Conservation (phyloP, 2,888 invertebrate genomes). For the Caenorhabditis doughertyi region DNA sequence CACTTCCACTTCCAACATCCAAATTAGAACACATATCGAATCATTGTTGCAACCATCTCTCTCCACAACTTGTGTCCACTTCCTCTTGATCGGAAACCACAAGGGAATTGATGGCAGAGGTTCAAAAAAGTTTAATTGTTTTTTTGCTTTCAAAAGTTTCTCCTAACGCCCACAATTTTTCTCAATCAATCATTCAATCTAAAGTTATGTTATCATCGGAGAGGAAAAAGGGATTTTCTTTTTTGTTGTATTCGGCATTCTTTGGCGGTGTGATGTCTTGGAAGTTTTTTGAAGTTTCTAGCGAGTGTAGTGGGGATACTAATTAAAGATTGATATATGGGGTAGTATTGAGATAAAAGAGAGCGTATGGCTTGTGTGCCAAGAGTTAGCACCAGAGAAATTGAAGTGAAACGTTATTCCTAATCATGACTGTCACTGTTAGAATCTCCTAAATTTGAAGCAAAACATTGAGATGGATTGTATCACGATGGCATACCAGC, state of each 20-base stretch:
- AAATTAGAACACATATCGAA: conserved; percentile 50
- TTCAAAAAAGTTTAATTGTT: not conserved
- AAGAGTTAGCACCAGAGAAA: no score
- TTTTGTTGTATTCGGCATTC: conserved; percentile 4
- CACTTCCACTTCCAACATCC: conserved; percentile 55
- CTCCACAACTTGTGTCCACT: conserved; percentile 38
- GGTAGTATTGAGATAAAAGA: no score
- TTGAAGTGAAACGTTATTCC: no score
- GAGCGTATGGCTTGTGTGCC: no score
- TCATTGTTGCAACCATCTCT: conserved; percentile 21
- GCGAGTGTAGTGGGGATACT: no score
- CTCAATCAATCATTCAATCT: conserved; percentile 29
- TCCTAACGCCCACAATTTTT: conserved; percentile 7
- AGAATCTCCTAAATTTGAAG: no score
- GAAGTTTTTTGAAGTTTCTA: not conserved
- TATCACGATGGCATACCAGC: no score
- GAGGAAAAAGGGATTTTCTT: no score
- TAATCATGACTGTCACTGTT: no score
- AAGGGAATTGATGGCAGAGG: no score
- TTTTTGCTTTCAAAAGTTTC: not conserved
- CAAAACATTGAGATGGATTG: no score
- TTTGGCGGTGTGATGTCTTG: conserved; percentile 23
- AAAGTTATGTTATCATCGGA: conserved; percentile 9
- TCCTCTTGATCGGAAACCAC: conserved; percentile 33
- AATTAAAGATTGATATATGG: no score